Base-by-base conservation (phyloP, 2,888 invertebrate genomes). In the Agrotis exclamationis region DNA sequence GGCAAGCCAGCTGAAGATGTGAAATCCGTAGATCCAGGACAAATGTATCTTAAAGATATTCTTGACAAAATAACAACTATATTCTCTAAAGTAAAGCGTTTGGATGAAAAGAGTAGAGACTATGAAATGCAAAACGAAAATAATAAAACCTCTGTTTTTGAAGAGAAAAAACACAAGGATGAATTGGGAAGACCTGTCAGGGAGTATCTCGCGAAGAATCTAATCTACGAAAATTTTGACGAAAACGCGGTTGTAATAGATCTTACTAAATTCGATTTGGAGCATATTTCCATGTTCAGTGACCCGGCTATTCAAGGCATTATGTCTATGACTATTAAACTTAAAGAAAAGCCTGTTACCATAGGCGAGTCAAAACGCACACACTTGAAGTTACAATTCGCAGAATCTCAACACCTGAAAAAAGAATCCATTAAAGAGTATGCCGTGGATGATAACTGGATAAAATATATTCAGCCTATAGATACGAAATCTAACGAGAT, bases 41-140 rank as follows among this genome's bases (percentile, higher is more conserved):
- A 92, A 74, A 64, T 88, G 45, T 92, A 93, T 64, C 81, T 95
- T 0, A 92, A 92, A 85, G 88, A 92, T 63, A 85, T 94, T 18
- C 69, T 95, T 14, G 90, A 94, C 33, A 93, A 93, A 87, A 90
- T 94, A 47, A 91, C 93, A 28, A 89, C 88, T 1, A 88, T 94
- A 78, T 93, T 93, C 70, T 86, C 91, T 0, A 91, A 87, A 82
- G 80, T 75, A 4, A 87, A 78, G 39, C 88, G 86, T 60, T 45
- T 63, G 3, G 86, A 86, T 54, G 72, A 81, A 0, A 78, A 73
- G 13, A 62, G 22, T 53, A 69, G 69, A 20, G 75, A 75, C 18
- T 71, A 77, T 64, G 68, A 72, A 1, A 72, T 80, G 53, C 74
- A 47, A 28, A 74, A 80, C 64, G 74, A 71, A 44, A 71, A 78